phyloP scores from a whole-genome alignment of 2,113 vertebrate species.

The Anolis sagrei region DNA sequence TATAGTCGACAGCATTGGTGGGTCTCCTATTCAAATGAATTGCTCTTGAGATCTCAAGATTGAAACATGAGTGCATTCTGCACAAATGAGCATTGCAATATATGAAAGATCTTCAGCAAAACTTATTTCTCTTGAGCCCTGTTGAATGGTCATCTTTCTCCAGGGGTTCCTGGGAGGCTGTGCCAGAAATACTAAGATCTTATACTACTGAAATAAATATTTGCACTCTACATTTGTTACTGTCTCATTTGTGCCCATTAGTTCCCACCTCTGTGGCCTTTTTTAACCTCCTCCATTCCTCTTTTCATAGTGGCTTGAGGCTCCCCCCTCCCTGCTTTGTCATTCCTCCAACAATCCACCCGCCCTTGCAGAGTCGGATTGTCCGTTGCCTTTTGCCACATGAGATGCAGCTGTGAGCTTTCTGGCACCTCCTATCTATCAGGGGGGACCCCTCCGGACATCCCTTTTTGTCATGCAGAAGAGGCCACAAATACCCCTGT shows the following conservation, averaged over 20 bases:
- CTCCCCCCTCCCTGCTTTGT: too few relatives aligned
- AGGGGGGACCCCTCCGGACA: constrained; percentile 26
- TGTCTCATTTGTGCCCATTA: not conserved
- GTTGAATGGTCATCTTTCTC: too few relatives aligned
- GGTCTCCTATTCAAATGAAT: not conserved
- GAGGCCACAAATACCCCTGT: not conserved
- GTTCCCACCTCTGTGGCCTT: not conserved
- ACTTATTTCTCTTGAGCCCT: not conserved
- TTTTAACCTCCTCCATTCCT: too few relatives aligned
- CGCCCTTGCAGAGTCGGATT: not conserved
- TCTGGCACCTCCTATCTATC: constrained; percentile 11
- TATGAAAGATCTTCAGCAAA: not conserved
- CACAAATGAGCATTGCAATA: not conserved
- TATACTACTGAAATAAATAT: not conserved
- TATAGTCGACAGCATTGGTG: too few relatives aligned
- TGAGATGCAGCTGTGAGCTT: constrained; percentile 23
- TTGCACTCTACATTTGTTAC: not conserved
- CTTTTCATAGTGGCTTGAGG: too few relatives aligned
- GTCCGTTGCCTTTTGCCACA: not conserved
- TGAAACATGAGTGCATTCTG: not conserved
- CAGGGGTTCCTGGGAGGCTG: not conserved
- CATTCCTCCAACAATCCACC: not conserved
- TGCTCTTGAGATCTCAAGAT: not conserved
- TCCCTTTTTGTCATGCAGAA: constrained; percentile 33
- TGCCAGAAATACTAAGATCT: not conserved